Evolutionary conservation across 1,140 invertebrate species (phyloP), one percentile per base, ranked within the genome.

Genomic region (Belonocnema kinseyi): DNA sequence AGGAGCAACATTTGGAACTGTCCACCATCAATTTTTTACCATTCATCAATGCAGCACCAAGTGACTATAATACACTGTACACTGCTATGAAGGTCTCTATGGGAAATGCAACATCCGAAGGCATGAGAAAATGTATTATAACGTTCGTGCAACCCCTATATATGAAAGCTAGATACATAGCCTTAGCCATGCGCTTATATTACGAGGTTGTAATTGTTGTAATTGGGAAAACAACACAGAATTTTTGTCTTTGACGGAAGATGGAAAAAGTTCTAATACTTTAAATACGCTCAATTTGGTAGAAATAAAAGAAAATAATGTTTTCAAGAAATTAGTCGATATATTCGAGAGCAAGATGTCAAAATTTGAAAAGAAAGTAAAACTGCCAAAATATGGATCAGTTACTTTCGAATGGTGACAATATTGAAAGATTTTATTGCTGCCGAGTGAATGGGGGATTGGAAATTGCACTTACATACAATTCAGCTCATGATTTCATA

Each of bases 401-500:
- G 13, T 5, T 75, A 75, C 19, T 56, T 58, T 10, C 17, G 54
- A 26, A 11, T 26, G 3, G n/a, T 75, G 16, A 21, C 4, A 12
- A 75, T 58, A n/a, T 2, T 26, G 26, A 52, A 56, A 13, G 52
- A 50, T 5, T 75, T 75, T 46, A 54, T 58, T n/a, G 74, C 54
- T 16, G 53, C 33, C 14, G 74, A 75, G n/a, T 54, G 74, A 19
- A 14, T 75, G 10, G 73, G 54, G 0, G 14, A 8, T 17, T 58
- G 73, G 54, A 16, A 75, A 58, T n/a, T 75, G n/a, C 53, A 54
- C 26, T 13, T 75, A 10, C 19, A 75, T 14, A 13, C 10, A 7
- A 54, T 80, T 2, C 81, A 8, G 14, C 74, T 19, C 8, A 90
- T 90, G 85, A 70, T 89, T 11, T 87, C 85, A 11, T 85, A 82